Base-by-base conservation (phyloP, 2,888 invertebrate genomes). In the Suillia variegata region DNA sequence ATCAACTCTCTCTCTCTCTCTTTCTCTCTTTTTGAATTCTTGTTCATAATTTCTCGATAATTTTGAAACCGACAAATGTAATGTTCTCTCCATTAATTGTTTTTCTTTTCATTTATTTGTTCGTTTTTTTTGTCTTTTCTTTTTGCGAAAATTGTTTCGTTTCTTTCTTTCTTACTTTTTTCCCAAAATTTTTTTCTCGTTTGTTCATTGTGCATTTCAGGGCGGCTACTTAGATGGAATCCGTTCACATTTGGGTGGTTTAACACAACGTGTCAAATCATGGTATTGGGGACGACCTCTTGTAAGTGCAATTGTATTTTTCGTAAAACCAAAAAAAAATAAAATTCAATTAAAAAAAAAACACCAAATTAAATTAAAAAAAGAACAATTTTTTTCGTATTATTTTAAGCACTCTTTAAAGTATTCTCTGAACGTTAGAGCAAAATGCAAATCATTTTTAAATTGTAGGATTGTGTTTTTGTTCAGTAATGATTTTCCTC, bases 221-320 rank as follows among this genome's bases (percentile, higher is more conserved):
- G 90, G 90, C 87, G 91, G 92, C 86, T 92, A 92, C 90, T 89
- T 92, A 87, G 93, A 92, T 88, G 93, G 93, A 86, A 91, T 93
- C 87, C 91, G 92, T 86, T 91, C 92, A 86, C 93, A 93, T 88
- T 90, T 94, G 87, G 93, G 93, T 88, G 93, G 93, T 88, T 92
- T 93, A 89, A 94, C 94, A 87, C 93, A 93, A 90, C 93, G 92
- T 90, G 93, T 93, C 87, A 93, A 93, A 89, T 93, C 93, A 87
- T 94, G 94, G 93, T 94, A 94, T 91, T 93, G 93, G 93, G 94
- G 93, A 88, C 90, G 93, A 89, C 93, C 93, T 90, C 92, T 93
- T 88, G 93, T 93, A 93, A 93, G 93, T 93, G 87, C 81, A 82
- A 81, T 80, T 80, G 79, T 81, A 79, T 78, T 79, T 77, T 79